Base-by-base conservation (phyloP, 2,797 vertebrate genomes). In the Notoglanidium macrostoma region DNA sequence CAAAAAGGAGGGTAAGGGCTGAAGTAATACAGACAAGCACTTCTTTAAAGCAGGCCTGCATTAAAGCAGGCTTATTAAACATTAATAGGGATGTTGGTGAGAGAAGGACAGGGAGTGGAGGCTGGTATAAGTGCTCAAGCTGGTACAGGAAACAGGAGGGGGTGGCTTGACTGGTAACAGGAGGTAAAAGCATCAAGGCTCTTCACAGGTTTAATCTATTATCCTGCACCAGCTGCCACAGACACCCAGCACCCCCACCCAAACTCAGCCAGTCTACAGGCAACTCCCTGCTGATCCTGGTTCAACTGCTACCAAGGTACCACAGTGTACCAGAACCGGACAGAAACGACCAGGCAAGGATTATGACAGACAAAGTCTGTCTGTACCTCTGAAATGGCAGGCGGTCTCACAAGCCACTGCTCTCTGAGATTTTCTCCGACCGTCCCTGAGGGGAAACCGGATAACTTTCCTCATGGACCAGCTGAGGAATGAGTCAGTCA, bases 171-270 rank as follows among this genome's bases (percentile, higher is more conserved):
- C 85, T 84, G 86, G 84, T 94, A 49, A 49, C 46, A 49, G 46
- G 46, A 49, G 46, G 46, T 49, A 94, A 94, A 95, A 95, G 93
- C 92, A 94, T 92, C 91, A 92, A 88, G 91, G 90, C 83, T 87
- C 91, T 88, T 88, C 90, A 90, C 89, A 90, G 91, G 91, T 91
- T 94, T 94, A 94, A 95, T 95, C 93, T 91, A 94, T 95, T 95
- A 96, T 94, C 93, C 92, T 90, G 88, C 89, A 93, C 93, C 95
- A 96, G 94, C 95, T 96, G 95, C 94, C 94, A 94, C 89, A 87
- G 80, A 85, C 67, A 91, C 89, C 84, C 88, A 81, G 86, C 72
- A 49, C 46, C 89, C 85, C 90, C 87, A 73, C 72, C 8, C 46
- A 35, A 89, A 87, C 90, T 76, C 88, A 90, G 86, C 86, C 89